Evolutionary conservation across 1,140 invertebrate species (phyloP).

Genomic region (Metaphire vulgaris): DNA sequence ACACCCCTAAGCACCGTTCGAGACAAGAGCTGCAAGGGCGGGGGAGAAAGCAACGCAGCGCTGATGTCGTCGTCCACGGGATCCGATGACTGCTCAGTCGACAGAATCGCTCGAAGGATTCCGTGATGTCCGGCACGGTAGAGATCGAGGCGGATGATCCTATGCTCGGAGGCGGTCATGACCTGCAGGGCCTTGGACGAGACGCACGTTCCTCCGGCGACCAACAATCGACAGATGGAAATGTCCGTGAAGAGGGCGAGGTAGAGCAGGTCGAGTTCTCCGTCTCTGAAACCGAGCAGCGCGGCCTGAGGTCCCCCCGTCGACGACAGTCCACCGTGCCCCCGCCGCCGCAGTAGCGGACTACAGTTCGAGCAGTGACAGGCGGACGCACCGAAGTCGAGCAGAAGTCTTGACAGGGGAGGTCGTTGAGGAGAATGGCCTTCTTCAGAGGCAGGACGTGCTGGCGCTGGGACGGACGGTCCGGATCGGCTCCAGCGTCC

Average conservation of each 20-base stretch:
- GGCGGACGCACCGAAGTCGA: not conserved
- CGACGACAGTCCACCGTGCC: not conserved
- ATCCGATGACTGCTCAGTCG: not conserved
- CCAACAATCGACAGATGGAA: not conserved
- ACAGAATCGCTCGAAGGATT: not conserved
- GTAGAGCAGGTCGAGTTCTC: not conserved
- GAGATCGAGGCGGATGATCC: not conserved
- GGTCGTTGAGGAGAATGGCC: not conserved
- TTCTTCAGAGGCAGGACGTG: not conserved
- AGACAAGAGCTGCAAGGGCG: not conserved
- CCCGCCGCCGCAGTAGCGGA: not conserved
- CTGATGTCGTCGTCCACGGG: not conserved
- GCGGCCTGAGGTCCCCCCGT: not conserved
- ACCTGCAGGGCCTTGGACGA: not conserved
- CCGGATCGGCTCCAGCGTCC: not conserved
- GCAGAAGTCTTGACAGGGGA: not conserved
- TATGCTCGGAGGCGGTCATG: not conserved
- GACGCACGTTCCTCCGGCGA: not conserved
- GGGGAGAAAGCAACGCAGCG: not conserved
- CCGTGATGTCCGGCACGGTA: not conserved
- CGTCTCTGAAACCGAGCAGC: not conserved
- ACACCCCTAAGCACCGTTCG: not conserved
- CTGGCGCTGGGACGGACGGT: not conserved
- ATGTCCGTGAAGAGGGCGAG: not conserved
- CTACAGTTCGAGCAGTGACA: not conserved